Base-by-base conservation (phyloP, 2,888 invertebrate genomes). In the Junonia oenone region DNA sequence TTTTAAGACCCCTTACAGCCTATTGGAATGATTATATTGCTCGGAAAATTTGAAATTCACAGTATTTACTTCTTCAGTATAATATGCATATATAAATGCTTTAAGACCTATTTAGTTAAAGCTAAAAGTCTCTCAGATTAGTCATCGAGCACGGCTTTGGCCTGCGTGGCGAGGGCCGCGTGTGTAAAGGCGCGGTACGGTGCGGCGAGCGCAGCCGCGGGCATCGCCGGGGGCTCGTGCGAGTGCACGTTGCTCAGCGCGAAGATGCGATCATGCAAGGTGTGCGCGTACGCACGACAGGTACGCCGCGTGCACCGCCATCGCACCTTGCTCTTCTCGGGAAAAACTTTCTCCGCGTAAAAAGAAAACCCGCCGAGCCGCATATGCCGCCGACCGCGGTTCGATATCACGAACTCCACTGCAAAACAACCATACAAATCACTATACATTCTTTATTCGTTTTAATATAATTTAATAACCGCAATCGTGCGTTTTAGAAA, bases 341-440 rank as follows among this genome's bases (percentile, higher is more conserved):
- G 90, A 61, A 90, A 90, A 60, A 87, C 90, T 72, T 90, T 91
- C 76, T 91, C 91, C 51, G 90, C 90, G 63, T 91, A 91, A 76
- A 91, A 91, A 35, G 90, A 85, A 68, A 90, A 90, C 52, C 91
- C 91, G 57, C 79, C 82, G 58, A 91, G 82, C 61, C 88, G 84
- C 90, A 91, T 88, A 65, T 91, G 90, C 61, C 91, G 78, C 59
- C 90, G 78, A 31, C 91, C 90, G 31, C 91, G 86, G 68, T 90
- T 91, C 58, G 91, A 90, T 76, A 91, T 91, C 82, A 91, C 87
- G 86, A 90, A 91, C 75, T 90, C 88, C 67, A 90, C 91, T 91
- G 90, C 61, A 90, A 90, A 81, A 81, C 67, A 81, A 69, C 22
- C 70, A 73, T 61, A 68, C 68, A 71, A 66, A 65, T 84, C 72